Base-by-base conservation (phyloP, 2,888 invertebrate species). In the Ganaspis brasiliensis region DNA sequence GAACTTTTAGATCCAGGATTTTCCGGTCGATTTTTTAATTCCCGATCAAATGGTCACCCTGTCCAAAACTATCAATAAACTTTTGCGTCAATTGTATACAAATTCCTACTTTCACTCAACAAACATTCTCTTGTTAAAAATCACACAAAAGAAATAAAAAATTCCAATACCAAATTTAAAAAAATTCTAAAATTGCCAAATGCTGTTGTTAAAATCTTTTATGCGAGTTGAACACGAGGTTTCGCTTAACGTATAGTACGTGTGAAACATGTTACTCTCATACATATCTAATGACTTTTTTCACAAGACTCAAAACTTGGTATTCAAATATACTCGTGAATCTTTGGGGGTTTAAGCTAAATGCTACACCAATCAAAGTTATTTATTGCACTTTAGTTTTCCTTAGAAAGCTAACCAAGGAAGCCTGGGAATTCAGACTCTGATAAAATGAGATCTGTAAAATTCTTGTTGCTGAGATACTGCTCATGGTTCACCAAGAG, bases 371-470 rank as follows among this genome's bases (percentile, higher is more conserved):
- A 59, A 59, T 8, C 59, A 10, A 1, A 59, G 26, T 59, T 31
- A 14, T 59, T 59, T 59, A 59, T 59, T 59, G 26, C 59, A 3
- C 26, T 57, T n/a, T 24, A n/a, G 4, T 57, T 26, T 24, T 26
- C 26, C 26, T 14, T 59, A 35, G 31, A 59, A 59, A 59, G 59
- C 9, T 3, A 59, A 16, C n/a, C 16, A 10, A 16, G 9, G 31
- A 59, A 35, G 31, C 31, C 59, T 31, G 31, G 3, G 59, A 59
- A 59, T 31, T 59, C 59, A 26, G 16, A 59, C n/a, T 59, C 26
- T 9, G 16, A 59, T 8, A 9, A 59, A 31, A 35, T 59, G 31
- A 59, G 59, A 59, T 31, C 59, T 35, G 8, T 31, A 59, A 59
- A 5, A 14, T 31, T 59, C 59, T 59, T 59, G 59, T 59, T 31